These are phyloP conservation scores for Noctua fimbriata DNA, from an alignment of 2,888 invertebrate genomes.

Conservation along the genomic window DNA sequence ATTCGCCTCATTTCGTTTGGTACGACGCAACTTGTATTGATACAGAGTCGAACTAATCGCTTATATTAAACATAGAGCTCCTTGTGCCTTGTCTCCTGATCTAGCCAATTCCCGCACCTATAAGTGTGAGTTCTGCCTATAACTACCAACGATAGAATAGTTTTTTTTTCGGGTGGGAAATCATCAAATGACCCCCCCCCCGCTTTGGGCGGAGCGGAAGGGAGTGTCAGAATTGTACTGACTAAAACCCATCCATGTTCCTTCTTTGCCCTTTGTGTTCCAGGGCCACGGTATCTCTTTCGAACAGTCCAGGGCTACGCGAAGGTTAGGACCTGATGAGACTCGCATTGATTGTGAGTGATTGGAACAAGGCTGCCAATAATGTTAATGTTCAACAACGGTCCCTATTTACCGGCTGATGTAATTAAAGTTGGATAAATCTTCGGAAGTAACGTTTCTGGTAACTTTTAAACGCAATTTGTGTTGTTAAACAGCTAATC, in stretches of 20 bases:
- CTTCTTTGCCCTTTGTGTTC: too few relatives aligned
- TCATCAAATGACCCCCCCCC: too few relatives aligned
- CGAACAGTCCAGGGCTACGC: too few relatives aligned
- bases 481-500: neutral
- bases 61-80: neutral
- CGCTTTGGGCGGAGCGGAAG: too few relatives aligned
- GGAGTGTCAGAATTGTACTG: too few relatives aligned
- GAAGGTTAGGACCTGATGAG: neutral
- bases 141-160: neutral
- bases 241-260: too few relatives aligned
- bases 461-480: slow-evolving; percentile 35
- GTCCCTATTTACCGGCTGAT: neutral
- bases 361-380: neutral
- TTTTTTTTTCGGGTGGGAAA: too few relatives aligned
- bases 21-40: neutral
- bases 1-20: neutral
- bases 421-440: slow-evolving; percentile 4
- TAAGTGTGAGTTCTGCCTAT: neutral
- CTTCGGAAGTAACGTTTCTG: neutral
- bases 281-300: too few relatives aligned
- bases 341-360: neutral
- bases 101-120: neutral
- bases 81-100: neutral
- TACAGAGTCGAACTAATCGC: neutral
- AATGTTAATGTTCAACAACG: neutral